Conservation (phyloP, 2,113 vertebrate genomes). For the Lophura nycthemera region DNA sequence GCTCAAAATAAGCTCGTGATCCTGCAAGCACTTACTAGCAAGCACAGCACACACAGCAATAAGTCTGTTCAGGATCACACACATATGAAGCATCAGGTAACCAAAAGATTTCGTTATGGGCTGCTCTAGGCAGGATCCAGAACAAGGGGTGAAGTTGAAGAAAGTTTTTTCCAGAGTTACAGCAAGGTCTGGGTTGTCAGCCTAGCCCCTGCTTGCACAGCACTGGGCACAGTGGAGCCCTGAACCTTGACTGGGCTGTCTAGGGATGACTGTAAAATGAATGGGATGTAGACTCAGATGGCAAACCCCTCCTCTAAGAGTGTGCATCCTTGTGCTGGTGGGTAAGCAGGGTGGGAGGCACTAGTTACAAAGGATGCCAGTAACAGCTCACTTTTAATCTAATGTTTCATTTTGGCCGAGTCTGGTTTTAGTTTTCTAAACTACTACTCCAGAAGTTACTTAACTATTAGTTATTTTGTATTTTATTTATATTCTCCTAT, state of each 20-base stretch:
- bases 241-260: neutral
- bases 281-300: neutral
- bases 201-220: conserved; percentile 33
- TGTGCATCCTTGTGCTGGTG: neutral
- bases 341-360: neutral
- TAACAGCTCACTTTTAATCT: conserved; percentile 12
- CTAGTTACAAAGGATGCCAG: neutral
- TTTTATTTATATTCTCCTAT: neutral
- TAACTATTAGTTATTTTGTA: neutral
- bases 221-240: neutral
- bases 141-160: neutral
- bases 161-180: neutral
- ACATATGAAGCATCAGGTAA: conserved; percentile 38
- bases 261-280: neutral
- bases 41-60: neutral
- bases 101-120: neutral
- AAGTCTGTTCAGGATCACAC: conserved; percentile 14
- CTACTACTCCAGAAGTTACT: neutral
- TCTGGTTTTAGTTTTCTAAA: conserved; percentile 52
- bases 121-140: conserved; percentile 24
- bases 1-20: neutral
- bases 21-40: conserved; percentile 15
- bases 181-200: conserved; percentile 19
- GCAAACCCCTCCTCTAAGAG: neutral
- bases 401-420: conserved; percentile 46